phyloP scores from a whole-genome alignment of 2,113 vertebrate genomes.

The Struthidea cinerea region DNA sequence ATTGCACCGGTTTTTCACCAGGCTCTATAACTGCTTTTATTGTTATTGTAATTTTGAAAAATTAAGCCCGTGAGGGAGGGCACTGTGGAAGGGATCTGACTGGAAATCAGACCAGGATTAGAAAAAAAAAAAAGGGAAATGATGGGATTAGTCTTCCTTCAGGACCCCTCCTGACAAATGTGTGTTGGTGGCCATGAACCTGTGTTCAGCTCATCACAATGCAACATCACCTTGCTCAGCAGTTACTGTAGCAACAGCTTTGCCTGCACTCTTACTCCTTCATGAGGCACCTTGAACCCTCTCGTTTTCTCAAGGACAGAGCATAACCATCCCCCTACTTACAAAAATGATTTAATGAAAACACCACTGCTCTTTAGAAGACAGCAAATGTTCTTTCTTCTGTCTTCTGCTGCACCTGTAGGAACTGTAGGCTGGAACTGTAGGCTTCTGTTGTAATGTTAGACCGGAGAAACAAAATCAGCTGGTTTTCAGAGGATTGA shows the following conservation, averaged over 20 bases:
- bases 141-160: neutral
- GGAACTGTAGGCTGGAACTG: too few species aligned
- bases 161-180: neutral
- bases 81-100: neutral
- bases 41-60: neutral
- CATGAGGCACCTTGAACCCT: neutral
- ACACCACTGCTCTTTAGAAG: neutral
- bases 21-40: neutral
- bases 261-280: neutral
- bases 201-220: neutral
- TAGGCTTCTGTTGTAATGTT: too few species aligned
- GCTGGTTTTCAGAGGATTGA: neutral
- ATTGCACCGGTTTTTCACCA: neutral
- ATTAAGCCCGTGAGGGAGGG: accelerated
- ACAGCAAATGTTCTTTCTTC: neutral
- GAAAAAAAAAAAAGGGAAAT: neutral
- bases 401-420: neutral
- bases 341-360: neutral
- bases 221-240: neutral
- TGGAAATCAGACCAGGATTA: neutral
- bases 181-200: neutral
- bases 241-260: neutral
- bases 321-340: neutral
- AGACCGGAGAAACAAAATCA: neutral
- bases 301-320: neutral